These are phyloP conservation scores for Anthopleura xanthogrammica DNA, from an alignment of 92 coral and sea anemone species.

Conservation along the genomic window DNA sequence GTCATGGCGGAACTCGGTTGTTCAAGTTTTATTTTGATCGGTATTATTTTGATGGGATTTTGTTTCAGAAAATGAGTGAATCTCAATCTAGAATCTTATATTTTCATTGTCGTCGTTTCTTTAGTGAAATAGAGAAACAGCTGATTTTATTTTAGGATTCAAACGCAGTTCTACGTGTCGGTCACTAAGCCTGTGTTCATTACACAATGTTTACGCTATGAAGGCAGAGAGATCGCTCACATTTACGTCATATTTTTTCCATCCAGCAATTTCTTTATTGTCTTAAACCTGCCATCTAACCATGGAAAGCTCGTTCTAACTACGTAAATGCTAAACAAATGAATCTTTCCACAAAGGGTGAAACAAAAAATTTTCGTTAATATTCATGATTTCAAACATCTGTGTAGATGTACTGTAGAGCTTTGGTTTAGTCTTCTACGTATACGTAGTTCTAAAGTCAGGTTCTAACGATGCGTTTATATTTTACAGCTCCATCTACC, in stretches of 20 bases:
- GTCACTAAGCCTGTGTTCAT: background rate
- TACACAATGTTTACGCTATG: conserved; percentile 27
- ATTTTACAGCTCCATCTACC: conserved; percentile 56
- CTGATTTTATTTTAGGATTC: background rate
- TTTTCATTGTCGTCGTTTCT: conserved; percentile 6
- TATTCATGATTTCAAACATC: conserved; percentile 29
- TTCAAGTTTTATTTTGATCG: background rate
- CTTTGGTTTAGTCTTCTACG: background rate
- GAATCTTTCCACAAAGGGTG: background rate
- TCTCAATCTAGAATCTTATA: background rate
- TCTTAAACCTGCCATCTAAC: background rate
- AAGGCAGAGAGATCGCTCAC: background rate
- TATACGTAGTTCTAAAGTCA: background rate
- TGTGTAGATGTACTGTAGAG: background rate
- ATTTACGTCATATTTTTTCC: conserved; percentile 19
- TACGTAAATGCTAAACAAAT: conserved; percentile 3
- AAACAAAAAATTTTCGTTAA: conserved; percentile 3
- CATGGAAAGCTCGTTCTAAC: conserved; percentile 3
- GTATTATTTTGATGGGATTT: conserved; percentile 5
- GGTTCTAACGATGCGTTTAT: conserved; percentile 10
- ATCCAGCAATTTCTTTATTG: conserved; percentile 13
- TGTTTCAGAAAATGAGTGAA: background rate
- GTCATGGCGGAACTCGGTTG: conserved; percentile 36
- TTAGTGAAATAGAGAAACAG: background rate
- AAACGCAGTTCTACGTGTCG: background rate